Conservation (phyloP, 2,888 invertebrate species). For the Luperina nickerlii region DNA sequence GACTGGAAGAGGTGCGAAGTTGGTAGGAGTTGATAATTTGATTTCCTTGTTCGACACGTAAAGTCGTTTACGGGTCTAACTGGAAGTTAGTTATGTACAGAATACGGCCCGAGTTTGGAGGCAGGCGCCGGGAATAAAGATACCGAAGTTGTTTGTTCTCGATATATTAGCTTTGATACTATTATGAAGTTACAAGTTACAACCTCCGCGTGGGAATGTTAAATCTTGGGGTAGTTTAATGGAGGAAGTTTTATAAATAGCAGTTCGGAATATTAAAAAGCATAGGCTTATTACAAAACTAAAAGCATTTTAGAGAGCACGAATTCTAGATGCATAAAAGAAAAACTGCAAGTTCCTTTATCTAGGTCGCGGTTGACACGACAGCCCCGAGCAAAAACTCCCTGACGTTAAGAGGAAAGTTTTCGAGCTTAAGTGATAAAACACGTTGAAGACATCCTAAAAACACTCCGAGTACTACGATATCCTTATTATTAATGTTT, state of each 20-base stretch:
- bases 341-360: slow-evolving; percentile 68
- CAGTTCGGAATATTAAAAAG: slow-evolving; percentile 22
- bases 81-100: slow-evolving; percentile 83
- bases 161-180: slow-evolving; percentile 73
- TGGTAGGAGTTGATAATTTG: slow-evolving; percentile 88
- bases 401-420: slow-evolving; percentile 79
- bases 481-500: slow-evolving; percentile 90
- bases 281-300: slow-evolving; percentile 17
- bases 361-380: slow-evolving; percentile 73
- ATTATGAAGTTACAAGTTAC: slow-evolving; percentile 71
- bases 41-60: slow-evolving; percentile 89
- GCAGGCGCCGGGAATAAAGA: slow-evolving; percentile 78
- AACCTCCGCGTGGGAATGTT: slow-evolving; percentile 49
- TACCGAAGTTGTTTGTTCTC: slow-evolving; percentile 74
- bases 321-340: slow-evolving; percentile 51
- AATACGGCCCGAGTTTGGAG: slow-evolving; percentile 81
- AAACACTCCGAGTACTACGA: slow-evolving; percentile 85
- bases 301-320: slow-evolving; percentile 45
- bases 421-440: slow-evolving; percentile 86
- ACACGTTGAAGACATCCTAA: slow-evolving; percentile 84
- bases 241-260: slow-evolving; percentile 34
- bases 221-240: slow-evolving; percentile 62
- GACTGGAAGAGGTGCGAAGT: slow-evolving; percentile 85
- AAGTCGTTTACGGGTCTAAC: slow-evolving; percentile 88
- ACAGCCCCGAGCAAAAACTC: slow-evolving; percentile 73